Percentiles rank a stretch among this genome's conserved stretches.
phyloP scores from a whole-genome alignment of 2,797 vertebrate species.

The Nannoperca obscura region DNA sequence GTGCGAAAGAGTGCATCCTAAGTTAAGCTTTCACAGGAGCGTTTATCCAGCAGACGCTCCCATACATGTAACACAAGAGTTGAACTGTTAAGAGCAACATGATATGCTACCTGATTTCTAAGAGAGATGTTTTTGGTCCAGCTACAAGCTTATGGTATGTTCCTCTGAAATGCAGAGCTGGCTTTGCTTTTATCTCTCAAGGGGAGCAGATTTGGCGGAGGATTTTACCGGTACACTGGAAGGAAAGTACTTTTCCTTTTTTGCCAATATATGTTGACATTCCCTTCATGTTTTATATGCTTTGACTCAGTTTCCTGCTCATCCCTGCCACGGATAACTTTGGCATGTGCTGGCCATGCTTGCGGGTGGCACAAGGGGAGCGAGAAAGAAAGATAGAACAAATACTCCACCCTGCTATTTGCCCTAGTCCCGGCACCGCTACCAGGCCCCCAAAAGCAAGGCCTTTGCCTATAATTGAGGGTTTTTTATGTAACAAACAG shows the following conservation, averaged over 20 bases:
- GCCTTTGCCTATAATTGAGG: constrained; percentile 84
- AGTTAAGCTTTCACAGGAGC: constrained; percentile 23
- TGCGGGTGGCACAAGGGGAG: constrained; percentile 71
- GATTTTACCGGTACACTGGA: constrained; percentile 3
- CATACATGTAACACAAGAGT: constrained; percentile 49
- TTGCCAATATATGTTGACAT: constrained; percentile 58
- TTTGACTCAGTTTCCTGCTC: constrained; percentile 69
- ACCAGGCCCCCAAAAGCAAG: constrained; percentile 73
- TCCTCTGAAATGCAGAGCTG: constrained; percentile 52
- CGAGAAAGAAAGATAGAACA: constrained; percentile 68
- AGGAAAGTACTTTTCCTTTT: constrained; percentile 28
- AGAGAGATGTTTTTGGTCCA: constrained; percentile 59
- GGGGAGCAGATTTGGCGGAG: constrained; percentile 24
- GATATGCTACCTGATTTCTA: constrained; percentile 54
- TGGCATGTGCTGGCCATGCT: constrained; percentile 67
- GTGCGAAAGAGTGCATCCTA: constrained; percentile 29
- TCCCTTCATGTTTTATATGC: constrained; percentile 65
- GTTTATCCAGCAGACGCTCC: constrained; percentile 44
- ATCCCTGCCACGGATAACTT: constrained; percentile 76
- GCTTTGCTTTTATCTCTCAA: constrained; percentile 39
- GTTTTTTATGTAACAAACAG: constrained; percentile 77
- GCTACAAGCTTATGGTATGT: constrained; percentile 58
- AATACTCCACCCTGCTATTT: constrained; percentile 83
- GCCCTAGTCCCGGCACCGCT: constrained; percentile 53
- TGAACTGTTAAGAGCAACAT: constrained; percentile 61